Base-by-base conservation (phyloP, 2,797 vertebrate genomes). In the Coilia nasus region DNA sequence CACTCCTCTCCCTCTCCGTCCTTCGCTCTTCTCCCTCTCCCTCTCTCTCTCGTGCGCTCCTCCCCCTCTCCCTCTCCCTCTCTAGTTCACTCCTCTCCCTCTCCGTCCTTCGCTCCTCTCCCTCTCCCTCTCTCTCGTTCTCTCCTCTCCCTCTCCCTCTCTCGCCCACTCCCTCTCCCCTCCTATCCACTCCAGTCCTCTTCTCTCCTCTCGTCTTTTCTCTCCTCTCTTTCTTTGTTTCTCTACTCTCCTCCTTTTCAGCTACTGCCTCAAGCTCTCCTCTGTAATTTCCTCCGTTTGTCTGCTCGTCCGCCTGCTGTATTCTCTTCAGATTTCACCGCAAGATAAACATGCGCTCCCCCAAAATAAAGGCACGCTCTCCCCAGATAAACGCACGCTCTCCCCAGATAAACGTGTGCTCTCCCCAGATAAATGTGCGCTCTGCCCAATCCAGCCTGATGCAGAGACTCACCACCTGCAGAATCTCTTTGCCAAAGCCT, bases 381-480 rank as follows among this genome's bases (percentile, higher is more conserved):
- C 28, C 6, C 14, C 31, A 6, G 46, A 47, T 47, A 47, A 47
- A 47, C 10, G 46, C 46, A 47, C 3, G 46, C 46, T 47, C 46
- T 47, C 46, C 10, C 10, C 46, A 47, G 46, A 47, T 47, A 10
- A 47, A 10, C 46, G 10, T 10, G 10, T 10, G 3, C 31, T 41
- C 14, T 15, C 67, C 1, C 14, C 15, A 6, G 6, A 75, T 41
- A 41, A 41, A 75, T 15, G 31, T 19, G 17, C 17, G 14, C 67
- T 19, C 15, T 41, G 28, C 15, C 67, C 15, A 91, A 89, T 62
- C 85, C 91, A 90, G 87, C 86, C 82, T 89, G 85, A 88, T 93
- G 88, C 91, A 91, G 90, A 92, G 91, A 88, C 91, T 91, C 92
- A 91, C 89, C 85, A 86, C 89, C 91, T 93, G 91, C 91, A 92